A percentile compares a stretch with the other conserved stretches of the same genome.
phyloP scores from a whole-genome alignment of 2,113 vertebrate species.

The Steatornis caripensis region DNA sequence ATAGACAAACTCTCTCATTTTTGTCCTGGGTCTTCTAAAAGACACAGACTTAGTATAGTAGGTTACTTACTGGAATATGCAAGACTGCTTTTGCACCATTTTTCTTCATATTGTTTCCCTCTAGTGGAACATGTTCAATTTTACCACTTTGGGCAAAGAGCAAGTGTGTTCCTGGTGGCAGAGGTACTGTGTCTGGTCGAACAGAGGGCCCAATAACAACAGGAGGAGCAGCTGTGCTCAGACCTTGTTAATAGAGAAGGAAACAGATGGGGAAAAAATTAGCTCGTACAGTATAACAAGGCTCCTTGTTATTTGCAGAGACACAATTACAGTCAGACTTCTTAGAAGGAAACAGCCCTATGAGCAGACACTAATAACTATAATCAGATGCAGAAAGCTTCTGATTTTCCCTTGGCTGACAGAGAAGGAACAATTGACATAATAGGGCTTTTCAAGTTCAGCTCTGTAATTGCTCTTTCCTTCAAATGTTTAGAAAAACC shows the following conservation, averaged over 20 bases:
- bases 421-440: background rate
- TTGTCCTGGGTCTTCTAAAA: background rate
- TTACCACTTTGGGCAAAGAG: slow-evolving; percentile 88
- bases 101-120: slow-evolving; percentile 83
- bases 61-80: slow-evolving; percentile 83
- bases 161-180: slow-evolving; percentile 85
- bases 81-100: slow-evolving; percentile 79
- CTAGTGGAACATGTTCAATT: slow-evolving; percentile 86
- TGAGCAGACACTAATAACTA: background rate
- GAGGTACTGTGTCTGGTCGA: slow-evolving; percentile 78
- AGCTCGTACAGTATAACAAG: background rate
- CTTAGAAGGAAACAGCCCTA: background rate
- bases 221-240: slow-evolving; percentile 74
- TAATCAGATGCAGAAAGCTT: background rate
- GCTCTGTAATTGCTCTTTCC: background rate
- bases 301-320: background rate
- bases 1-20: background rate
- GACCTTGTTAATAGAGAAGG: slow-evolving; percentile 61
- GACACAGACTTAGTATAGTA: background rate
- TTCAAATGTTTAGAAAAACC: background rate
- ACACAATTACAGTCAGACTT: background rate
- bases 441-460: background rate
- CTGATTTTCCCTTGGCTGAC: background rate
- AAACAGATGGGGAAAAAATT: background rate
- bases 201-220: slow-evolving; percentile 75